phyloP scores from a whole-genome alignment of 2,888 invertebrate genomes.

The Osmoderma eremita region DNA sequence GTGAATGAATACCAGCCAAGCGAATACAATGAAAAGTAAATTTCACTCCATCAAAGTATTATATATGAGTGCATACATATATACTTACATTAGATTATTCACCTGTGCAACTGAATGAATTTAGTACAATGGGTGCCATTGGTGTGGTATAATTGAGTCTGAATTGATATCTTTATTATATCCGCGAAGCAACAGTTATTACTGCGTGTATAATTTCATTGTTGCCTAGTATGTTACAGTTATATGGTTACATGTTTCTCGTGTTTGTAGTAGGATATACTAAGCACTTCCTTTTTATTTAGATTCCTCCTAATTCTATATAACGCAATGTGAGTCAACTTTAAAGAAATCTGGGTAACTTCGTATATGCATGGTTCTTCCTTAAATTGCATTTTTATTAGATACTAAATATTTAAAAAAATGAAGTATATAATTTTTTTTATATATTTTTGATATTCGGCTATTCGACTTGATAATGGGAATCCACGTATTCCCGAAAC shows the following conservation, averaged over 20 bases:
- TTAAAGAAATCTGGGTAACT: too few relatives aligned
- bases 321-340: too few relatives aligned
- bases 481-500: too few relatives aligned
- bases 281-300: too few relatives aligned
- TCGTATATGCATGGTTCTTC: too few relatives aligned
- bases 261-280: too few relatives aligned
- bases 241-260: background rate
- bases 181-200: conserved; percentile 10
- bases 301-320: too few relatives aligned
- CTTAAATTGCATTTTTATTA: too few relatives aligned
- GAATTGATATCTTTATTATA: conserved; percentile 28
- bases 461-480: too few relatives aligned
- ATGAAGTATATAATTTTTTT: too few relatives aligned
- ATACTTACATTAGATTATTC: background rate
- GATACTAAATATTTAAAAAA: too few relatives aligned
- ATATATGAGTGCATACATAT: background rate
- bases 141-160: conserved; percentile 10
- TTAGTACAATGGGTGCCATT: conserved; percentile 22
- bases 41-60: conserved; percentile 17
- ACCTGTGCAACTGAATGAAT: conserved; percentile 9
- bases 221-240: conserved; percentile 20
- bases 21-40: conserved; percentile 12
- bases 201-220: conserved; percentile 6
- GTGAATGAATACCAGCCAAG: conserved; percentile 10
- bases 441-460: too few relatives aligned